Base-by-base conservation (phyloP, 1,140 invertebrate genomes). In the Drosophila asahinai region DNA sequence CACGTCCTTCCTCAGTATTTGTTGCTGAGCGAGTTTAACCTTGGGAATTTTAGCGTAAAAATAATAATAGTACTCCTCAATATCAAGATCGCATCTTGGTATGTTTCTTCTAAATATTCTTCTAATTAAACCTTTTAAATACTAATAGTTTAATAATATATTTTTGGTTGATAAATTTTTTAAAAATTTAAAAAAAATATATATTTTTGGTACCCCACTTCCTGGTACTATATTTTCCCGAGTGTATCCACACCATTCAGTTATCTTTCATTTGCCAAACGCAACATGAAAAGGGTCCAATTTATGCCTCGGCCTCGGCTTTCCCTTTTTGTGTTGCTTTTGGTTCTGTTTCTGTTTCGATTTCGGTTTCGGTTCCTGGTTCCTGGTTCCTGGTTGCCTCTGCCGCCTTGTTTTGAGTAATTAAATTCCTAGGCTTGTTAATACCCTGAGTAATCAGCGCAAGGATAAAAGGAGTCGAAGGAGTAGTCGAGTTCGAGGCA, bases 381-480 rank as follows among this genome's bases (percentile, higher is more conserved):
- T 60, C 7, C 19, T 38, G 19, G 54, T 17, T 22, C 51, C 14
- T 36, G 12, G 17, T 5, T 22, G 4, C 52, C 9, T 1, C 33
- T 22, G 33, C 19, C 38, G 19, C 54, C 70, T 71, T 54, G 58
- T 63, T 49, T 43, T 36, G 49, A 75, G 72, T 75, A 75, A 75
- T 75, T 75, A 75, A 75, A 75, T 75, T 75, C 57, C 70, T 75
- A 42, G 70, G 51, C 72, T 55, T 63, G 70, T 64, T 75, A 75
- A 75, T 75, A 55, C 77, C 54, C 54, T 65, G 68, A 57, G 64
- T 75, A 75, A 75, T 74, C 72, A 75, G 42, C 27, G 49, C 9
- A 33, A 49, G 48, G 36, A 64, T 54, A 75, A 70, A 52, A 49
- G 77, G 59, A 81, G 74, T 71, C 47, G 45, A 62, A 58, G 76